These are phyloP conservation scores for Copidosoma floridanum DNA, from an alignment of 1,140 invertebrate species.

Conservation along the genomic window DNA sequence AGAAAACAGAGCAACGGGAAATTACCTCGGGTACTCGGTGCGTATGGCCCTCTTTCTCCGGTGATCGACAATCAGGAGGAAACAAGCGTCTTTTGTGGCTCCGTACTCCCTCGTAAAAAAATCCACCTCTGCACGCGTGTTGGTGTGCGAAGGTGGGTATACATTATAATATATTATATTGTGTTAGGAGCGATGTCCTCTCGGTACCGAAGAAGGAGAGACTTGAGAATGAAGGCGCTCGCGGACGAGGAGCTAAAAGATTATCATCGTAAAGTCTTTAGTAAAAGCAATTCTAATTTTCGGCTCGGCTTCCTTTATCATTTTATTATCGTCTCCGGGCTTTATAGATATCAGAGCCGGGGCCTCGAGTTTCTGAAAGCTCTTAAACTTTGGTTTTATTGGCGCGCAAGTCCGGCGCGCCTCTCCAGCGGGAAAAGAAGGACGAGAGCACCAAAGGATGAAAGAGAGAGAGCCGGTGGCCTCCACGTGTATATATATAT, in stretches of 20 bases:
- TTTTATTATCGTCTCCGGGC: conserved; percentile 27
- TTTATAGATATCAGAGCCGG: conserved; percentile 26
- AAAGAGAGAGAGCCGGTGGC: background rate
- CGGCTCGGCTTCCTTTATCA: conserved; percentile 31
- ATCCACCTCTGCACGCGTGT: conserved; percentile 33
- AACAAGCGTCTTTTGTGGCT: no score
- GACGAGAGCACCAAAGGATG: background rate
- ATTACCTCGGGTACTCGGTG: no score
- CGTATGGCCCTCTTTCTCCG: no score
- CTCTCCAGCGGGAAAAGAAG: background rate
- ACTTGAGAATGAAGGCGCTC: no score
- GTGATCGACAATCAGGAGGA: no score
- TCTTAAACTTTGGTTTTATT: conserved; percentile 30
- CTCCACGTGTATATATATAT: background rate
- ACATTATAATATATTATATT: no score
- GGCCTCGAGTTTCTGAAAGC: conserved; percentile 23
- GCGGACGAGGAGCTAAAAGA: conserved; percentile 20
- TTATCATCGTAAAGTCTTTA: conserved; percentile 29
- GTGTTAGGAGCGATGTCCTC: no score
- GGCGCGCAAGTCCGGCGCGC: conserved; percentile 17
- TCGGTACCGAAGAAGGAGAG: no score
- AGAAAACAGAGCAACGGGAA: no score
- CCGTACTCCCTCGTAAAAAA: conserved; percentile 2
- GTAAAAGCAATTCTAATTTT: conserved; percentile 28
- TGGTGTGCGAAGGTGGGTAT: no score